Conservation (phyloP, 2,888 invertebrate genomes). For the Diarsia mendica region DNA sequence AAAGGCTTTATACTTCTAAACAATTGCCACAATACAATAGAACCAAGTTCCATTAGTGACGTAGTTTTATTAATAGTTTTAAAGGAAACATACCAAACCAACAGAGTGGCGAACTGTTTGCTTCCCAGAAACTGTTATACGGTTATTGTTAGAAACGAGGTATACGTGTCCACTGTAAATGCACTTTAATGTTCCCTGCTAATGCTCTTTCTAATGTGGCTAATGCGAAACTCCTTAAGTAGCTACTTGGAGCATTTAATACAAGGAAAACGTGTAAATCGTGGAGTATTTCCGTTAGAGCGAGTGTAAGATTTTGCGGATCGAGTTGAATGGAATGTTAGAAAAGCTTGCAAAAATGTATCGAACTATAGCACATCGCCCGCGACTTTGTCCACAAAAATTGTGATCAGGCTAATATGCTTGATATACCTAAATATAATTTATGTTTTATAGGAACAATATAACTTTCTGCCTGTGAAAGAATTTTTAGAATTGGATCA, state of each 20-base stretch:
- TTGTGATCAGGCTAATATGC: too few species aligned
- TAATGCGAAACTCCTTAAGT: conserved; percentile 46
- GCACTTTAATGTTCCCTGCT: conserved; percentile 51
- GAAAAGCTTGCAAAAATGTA: conserved; percentile 15
- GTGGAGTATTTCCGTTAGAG: conserved; percentile 10
- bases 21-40: conserved; percentile 1
- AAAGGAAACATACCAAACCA: conserved; percentile 34
- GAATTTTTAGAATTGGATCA: too few species aligned
- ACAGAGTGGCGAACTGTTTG: conserved; percentile 19
- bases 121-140: conserved; percentile 45
- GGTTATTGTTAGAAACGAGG: conserved; percentile 57
- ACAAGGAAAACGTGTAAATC: conserved; percentile 34
- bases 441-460: too few species aligned
- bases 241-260: conserved; percentile 42
- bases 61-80: conserved; percentile 48
- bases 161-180: conserved; percentile 55
- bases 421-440: too few species aligned
- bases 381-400: too few species aligned
- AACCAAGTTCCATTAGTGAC: conserved; percentile 35
- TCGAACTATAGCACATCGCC: too few species aligned
- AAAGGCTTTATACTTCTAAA: neutral
- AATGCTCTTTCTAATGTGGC: conserved; percentile 53
- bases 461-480: too few species aligned
- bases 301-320: conserved; percentile 4
- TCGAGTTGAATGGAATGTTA: conserved; percentile 17